A percentile compares a stretch with the other conserved stretches of the same genome.
Conservation (phyloP, 1,140 invertebrate species). For the Araneus ventricosus region DNA sequence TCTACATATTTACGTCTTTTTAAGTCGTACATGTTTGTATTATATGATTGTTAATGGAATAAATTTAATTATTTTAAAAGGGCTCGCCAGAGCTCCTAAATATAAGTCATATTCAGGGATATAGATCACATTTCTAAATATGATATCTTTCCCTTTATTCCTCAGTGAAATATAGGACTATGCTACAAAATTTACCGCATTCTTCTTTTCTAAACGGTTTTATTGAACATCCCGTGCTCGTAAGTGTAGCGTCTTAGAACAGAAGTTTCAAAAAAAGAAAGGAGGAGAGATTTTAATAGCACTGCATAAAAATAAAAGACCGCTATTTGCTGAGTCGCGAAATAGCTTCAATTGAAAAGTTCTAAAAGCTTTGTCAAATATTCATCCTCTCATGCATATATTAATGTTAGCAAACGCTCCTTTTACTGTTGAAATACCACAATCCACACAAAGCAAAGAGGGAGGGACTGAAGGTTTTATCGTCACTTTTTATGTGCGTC, state of each 20-base stretch:
- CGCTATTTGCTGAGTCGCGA: slow-evolving; percentile 5
- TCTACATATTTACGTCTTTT: too few relatives aligned
- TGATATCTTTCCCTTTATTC: too few relatives aligned
- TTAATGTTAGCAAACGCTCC: not conserved
- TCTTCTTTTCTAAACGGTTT: not conserved
- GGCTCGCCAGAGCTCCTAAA: too few relatives aligned
- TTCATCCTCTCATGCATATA: slow-evolving; percentile 31
- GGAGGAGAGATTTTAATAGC: not conserved
- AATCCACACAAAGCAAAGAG: not conserved
- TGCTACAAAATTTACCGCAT: not conserved
- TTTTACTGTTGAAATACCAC: slow-evolving; percentile 27
- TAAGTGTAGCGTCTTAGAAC: not conserved
- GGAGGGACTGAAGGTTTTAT: slow-evolving; percentile 36
- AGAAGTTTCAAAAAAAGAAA: not conserved
- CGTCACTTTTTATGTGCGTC: slow-evolving; percentile 33
- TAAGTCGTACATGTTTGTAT: too few relatives aligned
- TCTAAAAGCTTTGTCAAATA: slow-evolving; percentile 26
- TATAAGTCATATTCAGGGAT: too few relatives aligned
- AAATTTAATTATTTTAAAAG: too few relatives aligned
- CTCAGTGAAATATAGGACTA: too few relatives aligned
- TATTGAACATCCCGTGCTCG: not conserved
- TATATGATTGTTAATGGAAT: too few relatives aligned
- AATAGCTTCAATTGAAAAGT: slow-evolving; percentile 14
- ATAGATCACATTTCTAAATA: too few relatives aligned
- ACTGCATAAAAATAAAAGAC: not conserved